Evolutionary conservation across 2,113 vertebrate species (phyloP), one percentile per base, ranked within the genome.

Genomic region (Excalfactoria chinensis): DNA sequence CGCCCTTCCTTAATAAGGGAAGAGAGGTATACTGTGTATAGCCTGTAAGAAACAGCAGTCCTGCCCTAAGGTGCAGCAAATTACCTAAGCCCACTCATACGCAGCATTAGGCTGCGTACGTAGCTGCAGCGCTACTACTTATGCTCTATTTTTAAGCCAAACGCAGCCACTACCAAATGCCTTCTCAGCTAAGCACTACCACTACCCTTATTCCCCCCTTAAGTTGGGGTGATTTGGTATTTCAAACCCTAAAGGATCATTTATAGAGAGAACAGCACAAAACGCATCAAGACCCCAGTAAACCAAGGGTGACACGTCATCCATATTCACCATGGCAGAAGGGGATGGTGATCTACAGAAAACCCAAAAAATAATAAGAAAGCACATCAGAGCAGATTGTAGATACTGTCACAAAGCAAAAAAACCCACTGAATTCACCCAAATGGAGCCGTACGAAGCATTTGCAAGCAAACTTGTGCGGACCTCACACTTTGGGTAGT

Each of bases 231-330:
- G 70, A 75, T 48, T 13, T 23, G 34, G 53, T 15, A 20, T 12
- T 62, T 32, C 40, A 25, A 63, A 41, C 26, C 35, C 34, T 16
- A 66, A 49, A 2, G 1, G 9, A 63, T 37, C 43, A 40, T 40
- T 66, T 10, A n/a, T 4, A 58, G 67, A 37, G 28, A 19, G 76
- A 46, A 10, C 43, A 14, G 9, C 40, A 43, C 13, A 7, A 70
- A 80, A 35, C 0, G 8, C 41, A 35, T 1, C 0, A 0, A 19
- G 26, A 22, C 46, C 40, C 41, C 15, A 19, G 25, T 2, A 64
- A 25, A 4, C 32, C 20, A 19, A 14, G 37, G 41, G 23, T 41
- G 30, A 41, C 8, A 9, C 1, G 7, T 1, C 19, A 28, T 17
- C 37, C 48, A 25, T 41, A 8, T 0, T 8, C 21, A 63, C 51